Conservation (phyloP, 2,113 vertebrate genomes). For the Nasalis larvatus region DNA sequence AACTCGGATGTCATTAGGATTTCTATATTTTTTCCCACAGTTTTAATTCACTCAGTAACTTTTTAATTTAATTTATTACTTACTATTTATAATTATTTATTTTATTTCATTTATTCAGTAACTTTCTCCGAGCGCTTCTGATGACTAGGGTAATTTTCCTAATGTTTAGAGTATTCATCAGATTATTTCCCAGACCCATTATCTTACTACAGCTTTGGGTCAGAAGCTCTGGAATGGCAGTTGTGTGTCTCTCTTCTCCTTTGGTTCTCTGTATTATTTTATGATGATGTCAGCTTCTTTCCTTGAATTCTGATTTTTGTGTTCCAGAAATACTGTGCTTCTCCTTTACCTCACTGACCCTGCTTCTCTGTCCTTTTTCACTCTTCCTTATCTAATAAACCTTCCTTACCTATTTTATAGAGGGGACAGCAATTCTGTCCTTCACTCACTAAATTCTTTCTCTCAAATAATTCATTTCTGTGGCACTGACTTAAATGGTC, state of each 20-base stretch:
- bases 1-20: neutral
- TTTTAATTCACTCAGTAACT: slow-evolving; percentile 3
- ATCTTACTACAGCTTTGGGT: neutral
- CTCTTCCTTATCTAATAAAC: neutral
- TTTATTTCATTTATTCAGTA: neutral
- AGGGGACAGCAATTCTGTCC: neutral
- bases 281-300: neutral
- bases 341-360: neutral
- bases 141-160: neutral
- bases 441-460: neutral
- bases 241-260: neutral
- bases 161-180: neutral
- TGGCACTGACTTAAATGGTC: neutral
- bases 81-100: neutral
- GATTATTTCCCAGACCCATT: neutral
- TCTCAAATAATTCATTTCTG: neutral
- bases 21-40: neutral
- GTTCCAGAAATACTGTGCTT: neutral
- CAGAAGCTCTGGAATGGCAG: neutral
- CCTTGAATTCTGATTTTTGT: neutral
- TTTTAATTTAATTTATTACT: neutral
- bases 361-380: neutral
- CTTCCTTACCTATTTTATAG: neutral
- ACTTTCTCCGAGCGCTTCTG: neutral
- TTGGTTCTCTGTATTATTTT: neutral